phyloP scores from a whole-genome alignment of 2,888 invertebrate species.

The Hartigia nigra region DNA sequence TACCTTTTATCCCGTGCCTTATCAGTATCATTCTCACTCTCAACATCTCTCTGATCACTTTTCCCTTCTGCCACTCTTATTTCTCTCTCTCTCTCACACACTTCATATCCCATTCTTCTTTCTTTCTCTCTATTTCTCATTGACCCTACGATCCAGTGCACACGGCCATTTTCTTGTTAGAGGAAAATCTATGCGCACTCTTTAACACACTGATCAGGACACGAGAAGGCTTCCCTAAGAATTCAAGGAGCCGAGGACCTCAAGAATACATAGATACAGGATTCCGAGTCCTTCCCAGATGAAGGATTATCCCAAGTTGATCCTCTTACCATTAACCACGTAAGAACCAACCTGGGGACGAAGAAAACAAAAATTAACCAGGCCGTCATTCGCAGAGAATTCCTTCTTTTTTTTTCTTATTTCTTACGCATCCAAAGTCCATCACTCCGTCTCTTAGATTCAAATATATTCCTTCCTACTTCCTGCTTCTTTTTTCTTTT shows the following conservation, averaged over 20 bases:
- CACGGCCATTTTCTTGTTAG: background rate
- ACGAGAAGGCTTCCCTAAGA: background rate
- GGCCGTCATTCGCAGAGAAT: background rate
- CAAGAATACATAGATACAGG: background rate
- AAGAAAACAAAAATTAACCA: background rate
- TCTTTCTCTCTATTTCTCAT: slow-evolving; percentile 25
- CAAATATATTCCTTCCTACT: background rate
- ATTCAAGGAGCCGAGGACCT: background rate
- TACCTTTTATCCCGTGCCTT: slow-evolving; percentile 10
- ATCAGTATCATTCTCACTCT: slow-evolving; percentile 22
- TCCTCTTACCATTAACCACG: background rate
- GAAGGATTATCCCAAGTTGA: background rate
- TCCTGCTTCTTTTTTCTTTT: background rate
- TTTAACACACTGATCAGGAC: slow-evolving; percentile 34
- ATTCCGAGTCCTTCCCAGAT: background rate
- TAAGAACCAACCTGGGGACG: background rate
- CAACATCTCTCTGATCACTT: slow-evolving; percentile 18
- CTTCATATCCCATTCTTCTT: slow-evolving; percentile 1
- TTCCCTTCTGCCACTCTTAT: slow-evolving; percentile 15
- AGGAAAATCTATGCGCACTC: slow-evolving; percentile 33
- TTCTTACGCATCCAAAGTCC: no score
- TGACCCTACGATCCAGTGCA: slow-evolving; percentile 7
- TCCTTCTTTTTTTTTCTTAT: background rate
- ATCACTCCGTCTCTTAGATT: background rate
- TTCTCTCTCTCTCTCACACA: slow-evolving; percentile 14